A percentile compares a stretch with the other conserved stretches of the same genome.
These are phyloP conservation scores for Falco concolor DNA, from an alignment of 2,797 vertebrate genomes.

Conservation along the genomic window DNA sequence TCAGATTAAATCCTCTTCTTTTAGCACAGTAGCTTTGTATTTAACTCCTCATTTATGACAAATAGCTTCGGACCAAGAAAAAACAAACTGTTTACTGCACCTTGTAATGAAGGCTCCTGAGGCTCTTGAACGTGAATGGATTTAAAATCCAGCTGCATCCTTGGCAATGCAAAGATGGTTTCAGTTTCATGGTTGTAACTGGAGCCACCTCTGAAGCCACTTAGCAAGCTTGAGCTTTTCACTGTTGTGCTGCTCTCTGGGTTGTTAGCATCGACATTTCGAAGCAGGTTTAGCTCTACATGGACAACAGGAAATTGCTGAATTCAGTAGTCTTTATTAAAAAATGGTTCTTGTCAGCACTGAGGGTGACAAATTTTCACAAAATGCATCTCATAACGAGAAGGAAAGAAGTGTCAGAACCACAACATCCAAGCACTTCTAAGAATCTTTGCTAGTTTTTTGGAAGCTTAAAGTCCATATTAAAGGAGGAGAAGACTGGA, in stretches of 20 bases:
- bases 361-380: not conserved
- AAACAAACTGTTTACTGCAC: slow-evolving; percentile 63
- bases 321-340: not conserved
- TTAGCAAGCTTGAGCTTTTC: slow-evolving; percentile 90
- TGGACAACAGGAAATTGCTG: not conserved
- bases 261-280: slow-evolving; percentile 94
- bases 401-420: not conserved
- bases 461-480: not conserved
- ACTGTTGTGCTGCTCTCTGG: slow-evolving; percentile 84
- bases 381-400: not conserved
- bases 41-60: not conserved
- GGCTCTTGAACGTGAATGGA: slow-evolving; percentile 96
- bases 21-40: not conserved
- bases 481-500: not conserved
- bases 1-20: not conserved
- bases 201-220: slow-evolving; percentile 89
- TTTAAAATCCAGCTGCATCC: slow-evolving; percentile 98
- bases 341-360: not conserved
- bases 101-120: slow-evolving; percentile 89
- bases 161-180: slow-evolving; percentile 96
- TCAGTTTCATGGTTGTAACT: slow-evolving; percentile 98
- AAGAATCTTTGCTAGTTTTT: not conserved
- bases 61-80: not conserved
- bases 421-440: not conserved
- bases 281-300: slow-evolving; percentile 89